Conservation (phyloP, 2,888 invertebrate genomes). For the Thelaira solivaga region DNA sequence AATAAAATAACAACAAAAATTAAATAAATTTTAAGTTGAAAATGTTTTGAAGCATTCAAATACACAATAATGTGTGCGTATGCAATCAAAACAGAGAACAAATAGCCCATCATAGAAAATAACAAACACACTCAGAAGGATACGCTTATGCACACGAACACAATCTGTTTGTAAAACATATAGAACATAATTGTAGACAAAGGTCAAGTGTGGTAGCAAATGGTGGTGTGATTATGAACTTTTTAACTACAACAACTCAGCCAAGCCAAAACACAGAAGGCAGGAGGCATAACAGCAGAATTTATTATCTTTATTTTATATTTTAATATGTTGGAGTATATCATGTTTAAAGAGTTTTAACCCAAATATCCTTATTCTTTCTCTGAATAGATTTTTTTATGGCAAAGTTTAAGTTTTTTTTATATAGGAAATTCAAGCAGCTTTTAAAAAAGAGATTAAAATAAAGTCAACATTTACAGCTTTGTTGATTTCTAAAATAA, state of each 20-base stretch:
- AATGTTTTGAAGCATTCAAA: background rate
- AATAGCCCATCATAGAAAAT: background rate
- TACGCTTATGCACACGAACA: too few relatives aligned
- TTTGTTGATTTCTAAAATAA: background rate
- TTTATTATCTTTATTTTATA: constrained; percentile 12
- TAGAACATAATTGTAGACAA: constrained; percentile 33
- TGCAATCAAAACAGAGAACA: background rate
- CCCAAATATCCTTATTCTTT: background rate
- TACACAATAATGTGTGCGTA: background rate
- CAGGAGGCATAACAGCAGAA: background rate
- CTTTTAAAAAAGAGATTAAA: background rate
- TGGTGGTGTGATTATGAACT: background rate
- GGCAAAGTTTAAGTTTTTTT: background rate
- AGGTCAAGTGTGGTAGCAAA: constrained; percentile 16
- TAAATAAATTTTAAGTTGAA: constrained; percentile 53
- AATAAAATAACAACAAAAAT: constrained; percentile 58
- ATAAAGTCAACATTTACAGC: too few relatives aligned
- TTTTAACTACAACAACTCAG: background rate
- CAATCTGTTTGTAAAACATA: background rate
- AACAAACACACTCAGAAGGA: background rate
- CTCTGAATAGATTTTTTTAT: background rate
- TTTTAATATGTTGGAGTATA: background rate
- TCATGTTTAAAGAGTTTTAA: background rate
- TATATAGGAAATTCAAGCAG: background rate
- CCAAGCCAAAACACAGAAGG: too few relatives aligned